phyloP scores from a whole-genome alignment of 2,113 vertebrate species.

The Narcine bancroftii region DNA sequence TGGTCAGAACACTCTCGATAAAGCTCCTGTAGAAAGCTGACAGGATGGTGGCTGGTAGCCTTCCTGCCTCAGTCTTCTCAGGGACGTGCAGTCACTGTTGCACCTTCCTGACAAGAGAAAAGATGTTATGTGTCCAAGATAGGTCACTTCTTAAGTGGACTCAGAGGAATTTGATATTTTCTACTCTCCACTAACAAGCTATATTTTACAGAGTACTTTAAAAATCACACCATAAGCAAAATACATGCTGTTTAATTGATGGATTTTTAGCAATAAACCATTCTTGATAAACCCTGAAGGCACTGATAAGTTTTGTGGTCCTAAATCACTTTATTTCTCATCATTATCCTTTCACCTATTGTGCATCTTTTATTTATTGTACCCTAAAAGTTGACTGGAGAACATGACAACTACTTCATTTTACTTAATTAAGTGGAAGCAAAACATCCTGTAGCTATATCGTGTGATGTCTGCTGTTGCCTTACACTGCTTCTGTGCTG shows the following conservation, averaged over 20 bases:
- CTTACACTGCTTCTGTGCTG: background rate
- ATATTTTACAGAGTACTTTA: slow-evolving; percentile 18
- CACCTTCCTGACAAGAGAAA: too few relatives aligned
- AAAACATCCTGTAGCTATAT: background rate
- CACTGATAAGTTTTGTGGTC: background rate
- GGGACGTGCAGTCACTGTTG: too few relatives aligned
- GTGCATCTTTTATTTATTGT: slow-evolving; percentile 23
- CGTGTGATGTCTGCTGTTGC: background rate
- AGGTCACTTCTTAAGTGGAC: too few relatives aligned
- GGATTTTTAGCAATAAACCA: slow-evolving; percentile 3
- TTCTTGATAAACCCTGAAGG: background rate
- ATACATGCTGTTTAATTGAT: background rate
- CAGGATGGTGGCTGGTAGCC: too few relatives aligned
- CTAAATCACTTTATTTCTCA: background rate
- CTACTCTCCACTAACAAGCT: too few relatives aligned
- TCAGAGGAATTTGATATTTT: too few relatives aligned
- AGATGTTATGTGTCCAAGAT: too few relatives aligned
- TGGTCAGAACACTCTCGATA: too few relatives aligned
- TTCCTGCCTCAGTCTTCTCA: too few relatives aligned
- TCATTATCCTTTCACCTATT: background rate
- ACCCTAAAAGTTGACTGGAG: background rate
- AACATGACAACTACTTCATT: background rate
- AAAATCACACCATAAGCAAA: background rate
- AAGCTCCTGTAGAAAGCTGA: too few relatives aligned
- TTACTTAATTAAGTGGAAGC: slow-evolving; percentile 1